Evolutionary conservation across 2,113 vertebrate genomes (phyloP).

Genomic region (Hystrix brachyura): DNA sequence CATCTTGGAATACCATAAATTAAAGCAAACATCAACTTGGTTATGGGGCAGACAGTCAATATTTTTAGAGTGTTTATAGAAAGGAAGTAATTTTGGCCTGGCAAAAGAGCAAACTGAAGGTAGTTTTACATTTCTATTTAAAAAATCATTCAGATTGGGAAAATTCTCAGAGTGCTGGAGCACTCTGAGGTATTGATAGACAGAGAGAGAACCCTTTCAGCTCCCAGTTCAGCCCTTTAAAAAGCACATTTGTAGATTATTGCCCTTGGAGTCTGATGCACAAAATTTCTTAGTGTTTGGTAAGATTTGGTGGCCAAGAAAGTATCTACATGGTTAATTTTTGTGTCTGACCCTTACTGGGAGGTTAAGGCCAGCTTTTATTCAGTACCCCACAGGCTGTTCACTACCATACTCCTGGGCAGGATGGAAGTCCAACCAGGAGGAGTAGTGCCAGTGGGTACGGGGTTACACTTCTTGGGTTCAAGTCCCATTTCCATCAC

Average conservation of each 20-base stretch:
- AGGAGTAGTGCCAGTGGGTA: neutral
- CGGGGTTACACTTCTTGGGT: neutral
- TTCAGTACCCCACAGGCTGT: neutral
- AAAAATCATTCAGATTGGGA: slow-evolving; percentile 75
- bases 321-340: neutral
- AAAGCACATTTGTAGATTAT: slow-evolving; percentile 64
- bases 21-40: slow-evolving; percentile 84
- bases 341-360: slow-evolving; percentile 56
- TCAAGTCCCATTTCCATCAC: neutral
- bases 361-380: slow-evolving; percentile 45
- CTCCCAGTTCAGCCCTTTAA: slow-evolving; percentile 19
- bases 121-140: slow-evolving; percentile 82
- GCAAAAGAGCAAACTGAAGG: slow-evolving; percentile 81
- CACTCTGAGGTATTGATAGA: slow-evolving; percentile 10
- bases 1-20: slow-evolving; percentile 81
- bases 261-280: slow-evolving; percentile 47
- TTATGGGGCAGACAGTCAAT: slow-evolving; percentile 84
- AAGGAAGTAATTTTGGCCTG: slow-evolving; percentile 85
- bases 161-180: slow-evolving; percentile 73
- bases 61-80: slow-evolving; percentile 86
- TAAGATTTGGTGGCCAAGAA: slow-evolving; percentile 38
- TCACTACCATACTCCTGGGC: neutral
- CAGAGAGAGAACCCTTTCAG: neutral
- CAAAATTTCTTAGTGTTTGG: slow-evolving; percentile 60
- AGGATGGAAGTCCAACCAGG: neutral